Base-by-base conservation (phyloP, 2,888 invertebrate species). In the Leptinotarsa peninsularis region DNA sequence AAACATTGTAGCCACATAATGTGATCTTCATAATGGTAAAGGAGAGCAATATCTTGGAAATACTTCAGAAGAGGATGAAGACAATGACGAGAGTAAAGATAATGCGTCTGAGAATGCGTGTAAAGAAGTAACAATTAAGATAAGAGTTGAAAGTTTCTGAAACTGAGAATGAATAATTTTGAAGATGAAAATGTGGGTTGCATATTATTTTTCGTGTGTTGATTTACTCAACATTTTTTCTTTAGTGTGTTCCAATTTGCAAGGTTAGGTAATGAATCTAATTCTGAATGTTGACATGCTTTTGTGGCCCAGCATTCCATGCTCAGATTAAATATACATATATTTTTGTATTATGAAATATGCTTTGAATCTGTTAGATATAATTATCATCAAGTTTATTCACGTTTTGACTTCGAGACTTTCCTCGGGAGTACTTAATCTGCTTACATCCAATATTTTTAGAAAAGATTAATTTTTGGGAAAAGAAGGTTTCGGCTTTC, bases 1-100 rank as follows among this genome's bases (percentile, higher is more conserved):
- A 85, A 90, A 91, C 82, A 93, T 93, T 80, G 92, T 94, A 0
- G 86, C 90, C 79, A 91, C 92, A 10, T 91, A 93, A 84, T 93
- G 93, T 86, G 91, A 91, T 79, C 88, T 93, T 56, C 93, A 93
- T 82, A 91, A 90, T 63, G 91, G 91, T 73, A 91, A 85, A 60
- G 78, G 79, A 17, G 81, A 84, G 43, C 76, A 81, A 52, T 80
- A 82, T 54, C 80, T 82, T 27, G 82, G 80, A 56, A 58, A 72
- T 14, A 49, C 52, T 23, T 54, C 68, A 50, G 74, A 77, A 66
- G 73, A 81, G 49, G 73, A 76, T 52, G 79, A 78, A 52, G 74
- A 67, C 72, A 58, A 33, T 66, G 68, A 78, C n/a, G 76, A 89
- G 3, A 89, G 88, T 78, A 85, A 78, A 75, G 81, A 82, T 27